phyloP scores from a whole-genome alignment of 2,113 vertebrate genomes.

The Dasypus novemcinctus region DNA sequence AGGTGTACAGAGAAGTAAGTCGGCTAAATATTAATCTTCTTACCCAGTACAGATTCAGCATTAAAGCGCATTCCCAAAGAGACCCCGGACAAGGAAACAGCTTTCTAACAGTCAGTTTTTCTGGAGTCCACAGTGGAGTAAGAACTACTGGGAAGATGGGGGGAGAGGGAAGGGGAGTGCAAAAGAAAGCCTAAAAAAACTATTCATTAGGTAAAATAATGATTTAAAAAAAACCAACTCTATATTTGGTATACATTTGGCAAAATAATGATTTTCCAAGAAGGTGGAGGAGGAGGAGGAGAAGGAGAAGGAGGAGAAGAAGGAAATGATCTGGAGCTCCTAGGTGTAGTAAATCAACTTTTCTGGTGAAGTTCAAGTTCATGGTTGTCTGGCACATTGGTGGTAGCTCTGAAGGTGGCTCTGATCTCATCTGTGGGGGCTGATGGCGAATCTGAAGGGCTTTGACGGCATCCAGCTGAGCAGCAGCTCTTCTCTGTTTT shows the following conservation, averaged over 20 bases:
- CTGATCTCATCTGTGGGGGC: neutral
- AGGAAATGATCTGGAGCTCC: neutral
- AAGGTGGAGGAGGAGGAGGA: too few relatives aligned
- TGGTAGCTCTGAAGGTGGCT: neutral
- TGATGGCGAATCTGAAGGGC: neutral
- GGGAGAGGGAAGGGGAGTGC: too few relatives aligned
- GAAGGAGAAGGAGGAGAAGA: too few relatives aligned
- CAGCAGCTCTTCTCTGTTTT: neutral
- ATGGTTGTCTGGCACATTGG: neutral
- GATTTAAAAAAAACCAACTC: too few relatives aligned
- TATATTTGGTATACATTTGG: neutral
- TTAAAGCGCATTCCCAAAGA: neutral
- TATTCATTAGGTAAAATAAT: too few relatives aligned
- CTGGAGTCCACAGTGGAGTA: neutral
- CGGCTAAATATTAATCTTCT: neutral
- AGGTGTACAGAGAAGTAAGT: accelerated
- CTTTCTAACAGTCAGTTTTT: neutral
- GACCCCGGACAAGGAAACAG: neutral
- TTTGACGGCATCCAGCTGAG: accelerated
- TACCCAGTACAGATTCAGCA: neutral
- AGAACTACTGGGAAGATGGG: neutral
- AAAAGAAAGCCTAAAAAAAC: too few relatives aligned
- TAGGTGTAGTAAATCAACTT: neutral
- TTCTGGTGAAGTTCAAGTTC: neutral
- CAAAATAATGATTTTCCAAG: neutral